phyloP scores from a whole-genome alignment of 23 tunicate species.

The Styela plicata region DNA sequence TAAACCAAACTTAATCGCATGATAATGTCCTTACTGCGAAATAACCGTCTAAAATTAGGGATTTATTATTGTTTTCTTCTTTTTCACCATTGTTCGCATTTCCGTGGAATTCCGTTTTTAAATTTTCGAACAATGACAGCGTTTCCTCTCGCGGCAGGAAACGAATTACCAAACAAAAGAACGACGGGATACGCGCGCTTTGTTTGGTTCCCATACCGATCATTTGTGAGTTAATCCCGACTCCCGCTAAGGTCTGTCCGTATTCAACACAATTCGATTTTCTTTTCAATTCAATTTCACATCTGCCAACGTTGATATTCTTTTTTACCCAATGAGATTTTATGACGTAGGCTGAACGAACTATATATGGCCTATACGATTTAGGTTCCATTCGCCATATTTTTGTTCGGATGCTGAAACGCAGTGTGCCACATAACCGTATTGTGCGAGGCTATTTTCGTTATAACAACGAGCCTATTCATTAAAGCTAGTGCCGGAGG shows the following conservation, averaged over 20 bases:
- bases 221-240: background rate
- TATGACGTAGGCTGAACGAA: too few relatives aligned
- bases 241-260: background rate
- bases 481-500: background rate
- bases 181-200: background rate
- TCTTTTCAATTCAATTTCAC: background rate
- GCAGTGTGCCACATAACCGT: background rate
- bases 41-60: too few relatives aligned
- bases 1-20: too few relatives aligned
- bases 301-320: background rate
- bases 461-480: background rate
- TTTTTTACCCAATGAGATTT: too few relatives aligned
- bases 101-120: background rate
- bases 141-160: background rate
- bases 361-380: too few relatives aligned
- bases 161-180: background rate
- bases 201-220: background rate
- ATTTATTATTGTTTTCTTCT: too few relatives aligned
- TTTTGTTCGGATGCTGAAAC: background rate
- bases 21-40: too few relatives aligned
- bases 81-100: background rate
- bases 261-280: background rate
- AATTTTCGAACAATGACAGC: background rate
- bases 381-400: background rate
- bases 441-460: background rate